Evolutionary conservation across 2,888 invertebrate genomes (phyloP).

Genomic region (Sphinx pinastri): DNA sequence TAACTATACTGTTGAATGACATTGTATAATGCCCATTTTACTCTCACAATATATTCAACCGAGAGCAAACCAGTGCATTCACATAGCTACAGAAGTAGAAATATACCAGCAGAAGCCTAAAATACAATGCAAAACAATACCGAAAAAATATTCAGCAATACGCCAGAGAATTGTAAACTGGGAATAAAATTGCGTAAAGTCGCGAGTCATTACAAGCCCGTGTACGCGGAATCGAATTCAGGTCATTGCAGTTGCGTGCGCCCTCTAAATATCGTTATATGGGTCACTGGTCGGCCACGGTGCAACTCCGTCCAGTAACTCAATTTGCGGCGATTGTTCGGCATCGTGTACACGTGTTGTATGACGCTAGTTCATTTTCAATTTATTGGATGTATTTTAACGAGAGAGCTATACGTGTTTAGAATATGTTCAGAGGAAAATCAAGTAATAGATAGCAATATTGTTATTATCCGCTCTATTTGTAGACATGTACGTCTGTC

Average conservation of each 20-base stretch:
- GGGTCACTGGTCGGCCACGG: constrained; percentile 50
- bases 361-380: background rate
- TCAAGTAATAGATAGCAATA: background rate
- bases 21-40: too few species aligned
- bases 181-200: constrained; percentile 36
- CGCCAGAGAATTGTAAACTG: constrained; percentile 32
- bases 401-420: background rate
- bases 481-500: too few species aligned
- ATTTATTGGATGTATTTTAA: background rate
- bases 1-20: too few species aligned
- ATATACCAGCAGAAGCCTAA: too few species aligned
- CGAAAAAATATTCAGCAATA: background rate
- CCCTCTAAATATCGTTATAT: constrained; percentile 57
- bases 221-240: constrained; percentile 52
- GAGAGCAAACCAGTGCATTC: too few species aligned
- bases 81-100: too few species aligned
- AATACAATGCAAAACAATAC: background rate
- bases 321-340: background rate
- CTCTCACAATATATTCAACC: too few species aligned
- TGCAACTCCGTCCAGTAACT: background rate
- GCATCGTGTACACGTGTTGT: background rate
- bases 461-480: too few species aligned
- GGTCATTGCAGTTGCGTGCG: constrained; percentile 61
- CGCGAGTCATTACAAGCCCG: constrained; percentile 30
- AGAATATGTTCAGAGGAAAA: background rate